phyloP scores from a whole-genome alignment of 2,113 vertebrate species.

The Cochlearius cochlearius region DNA sequence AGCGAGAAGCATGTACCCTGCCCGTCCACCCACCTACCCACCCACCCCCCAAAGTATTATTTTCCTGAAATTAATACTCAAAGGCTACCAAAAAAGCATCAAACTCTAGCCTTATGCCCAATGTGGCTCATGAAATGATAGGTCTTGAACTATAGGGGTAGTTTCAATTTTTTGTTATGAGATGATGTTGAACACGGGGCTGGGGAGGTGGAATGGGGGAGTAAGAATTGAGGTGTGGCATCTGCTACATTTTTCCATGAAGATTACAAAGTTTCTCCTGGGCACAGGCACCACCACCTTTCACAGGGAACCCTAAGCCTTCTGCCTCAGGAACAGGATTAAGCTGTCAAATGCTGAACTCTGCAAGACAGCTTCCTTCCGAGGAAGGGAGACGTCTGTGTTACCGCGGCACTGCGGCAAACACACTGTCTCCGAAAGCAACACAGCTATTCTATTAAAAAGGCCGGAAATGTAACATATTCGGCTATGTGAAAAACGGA shows the following conservation, averaged over 20 bases:
- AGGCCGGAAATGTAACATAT: background rate
- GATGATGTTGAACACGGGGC: background rate
- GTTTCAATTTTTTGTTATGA: background rate
- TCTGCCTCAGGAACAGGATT: background rate
- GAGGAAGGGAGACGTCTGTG: background rate
- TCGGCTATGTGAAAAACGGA: background rate
- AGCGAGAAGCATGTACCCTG: background rate
- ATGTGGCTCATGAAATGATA: background rate
- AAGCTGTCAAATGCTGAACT: background rate
- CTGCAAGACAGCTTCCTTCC: background rate
- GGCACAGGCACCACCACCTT: background rate
- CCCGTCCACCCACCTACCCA: rapidly evolving
- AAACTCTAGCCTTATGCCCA: background rate
- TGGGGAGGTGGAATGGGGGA: background rate
- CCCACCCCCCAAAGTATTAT: background rate
- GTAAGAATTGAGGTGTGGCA: background rate
- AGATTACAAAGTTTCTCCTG: background rate
- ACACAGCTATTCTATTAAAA: background rate
- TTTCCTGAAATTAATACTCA: background rate
- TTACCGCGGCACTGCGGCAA: background rate
- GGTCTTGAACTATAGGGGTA: background rate
- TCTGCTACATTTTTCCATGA: background rate
- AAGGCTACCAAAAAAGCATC: background rate
- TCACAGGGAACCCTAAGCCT: background rate
- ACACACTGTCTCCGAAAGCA: background rate